phyloP scores from a whole-genome alignment of 2,113 vertebrate species.

The Etia nguti region DNA sequence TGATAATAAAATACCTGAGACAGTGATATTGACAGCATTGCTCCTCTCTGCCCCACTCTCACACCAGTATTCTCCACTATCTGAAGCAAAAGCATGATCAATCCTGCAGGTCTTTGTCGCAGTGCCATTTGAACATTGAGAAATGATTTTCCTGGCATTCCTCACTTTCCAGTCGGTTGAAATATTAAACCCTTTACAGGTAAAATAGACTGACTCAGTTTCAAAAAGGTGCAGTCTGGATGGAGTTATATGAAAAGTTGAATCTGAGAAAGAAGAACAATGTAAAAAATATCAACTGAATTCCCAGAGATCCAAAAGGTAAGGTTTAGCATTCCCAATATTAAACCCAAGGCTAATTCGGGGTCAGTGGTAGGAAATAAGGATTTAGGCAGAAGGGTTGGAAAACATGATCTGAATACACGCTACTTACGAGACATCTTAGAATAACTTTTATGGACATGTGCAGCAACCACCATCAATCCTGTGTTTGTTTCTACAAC shows the following conservation, averaged over 20 bases:
- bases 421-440: not conserved
- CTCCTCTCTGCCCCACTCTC: not conserved
- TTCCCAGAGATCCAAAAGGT: not conserved
- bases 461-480: too few relatives aligned
- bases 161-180: not conserved
- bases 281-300: not conserved
- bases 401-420: not conserved
- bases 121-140: not conserved
- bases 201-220: not conserved
- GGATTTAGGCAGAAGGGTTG: not conserved
- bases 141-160: rapidly evolving
- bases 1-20: not conserved
- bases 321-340: not conserved
- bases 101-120: not conserved
- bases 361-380: not conserved
- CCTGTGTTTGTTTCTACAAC: too few relatives aligned
- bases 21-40: not conserved
- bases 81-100: not conserved
- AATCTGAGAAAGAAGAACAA: not conserved
- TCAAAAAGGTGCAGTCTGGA: not conserved
- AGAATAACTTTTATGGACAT: not conserved
- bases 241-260: not conserved
- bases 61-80: not conserved
- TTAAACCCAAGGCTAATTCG: not conserved
- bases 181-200: not conserved